Evolutionary conservation across 2,888 invertebrate genomes (phyloP).

Genomic region (Prenolepis imparis): DNA sequence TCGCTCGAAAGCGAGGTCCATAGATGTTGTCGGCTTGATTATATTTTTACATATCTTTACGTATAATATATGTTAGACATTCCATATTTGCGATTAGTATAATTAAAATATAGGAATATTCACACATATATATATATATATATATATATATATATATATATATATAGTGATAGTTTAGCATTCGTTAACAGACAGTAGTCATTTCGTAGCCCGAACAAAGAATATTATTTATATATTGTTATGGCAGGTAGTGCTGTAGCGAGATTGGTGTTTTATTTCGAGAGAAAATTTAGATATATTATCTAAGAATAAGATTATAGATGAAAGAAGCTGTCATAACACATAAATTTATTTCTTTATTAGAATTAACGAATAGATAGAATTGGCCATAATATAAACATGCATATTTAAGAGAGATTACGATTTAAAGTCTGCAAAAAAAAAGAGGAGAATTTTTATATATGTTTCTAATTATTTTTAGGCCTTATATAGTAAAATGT

Average conservation of each 20-base stretch:
- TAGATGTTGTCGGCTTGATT: conserved; percentile 69
- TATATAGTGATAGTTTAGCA: conserved; percentile 42
- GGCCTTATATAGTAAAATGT: not conserved
- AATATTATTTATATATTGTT: conserved; percentile 48
- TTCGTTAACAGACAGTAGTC: conserved; percentile 51
- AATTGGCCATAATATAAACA: not conserved
- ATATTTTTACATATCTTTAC: conserved; percentile 16
- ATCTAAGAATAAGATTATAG: not conserved
- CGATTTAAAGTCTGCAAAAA: not conserved
- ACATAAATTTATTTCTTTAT: not conserved
- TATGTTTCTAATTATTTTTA: not conserved
- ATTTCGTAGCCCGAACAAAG: conserved; percentile 47
- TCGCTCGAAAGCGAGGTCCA: conserved; percentile 50
- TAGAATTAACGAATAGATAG: not conserved
- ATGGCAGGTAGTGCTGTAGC: conserved; percentile 68
- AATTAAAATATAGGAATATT: conserved; percentile 28
- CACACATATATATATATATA: conserved; percentile 16
- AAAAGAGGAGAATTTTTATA: not conserved
- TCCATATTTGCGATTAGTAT: conserved; percentile 44
- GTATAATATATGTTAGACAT: conserved; percentile 49
- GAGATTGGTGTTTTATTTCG: conserved; percentile 33
- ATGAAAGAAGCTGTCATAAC: not conserved
- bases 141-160: no score
- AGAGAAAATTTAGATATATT: conserved; percentile 6
- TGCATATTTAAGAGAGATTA: not conserved